phyloP scores from a whole-genome alignment of 2,888 invertebrate species.

The Lepidochitona cinerea region DNA sequence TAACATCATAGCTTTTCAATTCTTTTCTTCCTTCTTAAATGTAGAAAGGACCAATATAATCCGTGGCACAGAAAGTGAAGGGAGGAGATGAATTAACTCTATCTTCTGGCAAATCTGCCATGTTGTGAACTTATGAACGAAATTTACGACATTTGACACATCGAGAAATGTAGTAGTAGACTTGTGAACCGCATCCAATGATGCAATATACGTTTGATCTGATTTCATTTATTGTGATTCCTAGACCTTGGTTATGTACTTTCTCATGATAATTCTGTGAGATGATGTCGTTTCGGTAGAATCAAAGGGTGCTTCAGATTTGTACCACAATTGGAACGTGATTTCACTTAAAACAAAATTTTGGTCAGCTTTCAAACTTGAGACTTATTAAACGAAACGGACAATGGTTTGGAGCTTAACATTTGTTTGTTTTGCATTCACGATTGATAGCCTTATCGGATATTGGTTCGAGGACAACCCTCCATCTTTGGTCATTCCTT shows the following conservation, averaged over 20 bases:
- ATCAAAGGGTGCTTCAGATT: too few relatives aligned
- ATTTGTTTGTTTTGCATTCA: too few relatives aligned
- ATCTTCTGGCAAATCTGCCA: constrained; percentile 41
- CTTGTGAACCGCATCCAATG: constrained; percentile 23
- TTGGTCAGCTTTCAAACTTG: too few relatives aligned
- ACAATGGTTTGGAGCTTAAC: too few relatives aligned
- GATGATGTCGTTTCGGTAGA: too few relatives aligned
- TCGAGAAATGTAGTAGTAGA: constrained; percentile 22
- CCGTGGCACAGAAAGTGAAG: constrained; percentile 40
- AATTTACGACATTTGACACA: constrained; percentile 28
- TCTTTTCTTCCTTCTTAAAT: constrained; percentile 43
- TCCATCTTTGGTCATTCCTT: too few relatives aligned
- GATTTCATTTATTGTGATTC: constrained; percentile 31
- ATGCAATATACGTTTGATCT: constrained; percentile 33
- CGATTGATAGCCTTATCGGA: too few relatives aligned
- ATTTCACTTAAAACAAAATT: too few relatives aligned
- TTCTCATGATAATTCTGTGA: too few relatives aligned
- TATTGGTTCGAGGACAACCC: too few relatives aligned
- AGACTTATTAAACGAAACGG: too few relatives aligned
- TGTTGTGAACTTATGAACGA: constrained; percentile 16
- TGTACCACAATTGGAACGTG: too few relatives aligned
- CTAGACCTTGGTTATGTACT: constrained; percentile 33
- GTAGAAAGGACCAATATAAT: constrained; percentile 48
- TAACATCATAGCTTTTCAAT: constrained; percentile 40
- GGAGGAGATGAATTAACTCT: constrained; percentile 34